Evolutionary conservation across 2,113 vertebrate species (phyloP).

Genomic region (Vulpes lagopus): DNA sequence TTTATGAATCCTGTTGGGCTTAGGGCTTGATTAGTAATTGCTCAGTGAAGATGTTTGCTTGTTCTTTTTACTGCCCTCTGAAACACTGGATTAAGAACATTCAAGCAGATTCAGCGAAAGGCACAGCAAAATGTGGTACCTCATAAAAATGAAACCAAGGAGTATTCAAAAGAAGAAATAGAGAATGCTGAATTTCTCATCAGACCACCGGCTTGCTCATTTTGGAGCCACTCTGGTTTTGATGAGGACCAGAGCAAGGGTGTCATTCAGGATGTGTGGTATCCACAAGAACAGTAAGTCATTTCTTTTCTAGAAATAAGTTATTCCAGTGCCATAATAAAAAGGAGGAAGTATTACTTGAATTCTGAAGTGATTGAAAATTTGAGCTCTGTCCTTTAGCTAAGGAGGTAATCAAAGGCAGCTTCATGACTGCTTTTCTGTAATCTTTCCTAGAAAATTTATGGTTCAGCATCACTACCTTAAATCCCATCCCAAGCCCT

Average conservation of each 20-base stretch:
- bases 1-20: neutral
- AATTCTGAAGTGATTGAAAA: conserved; percentile 41
- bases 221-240: neutral
- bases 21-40: neutral
- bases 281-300: neutral
- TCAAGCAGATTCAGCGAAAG: neutral
- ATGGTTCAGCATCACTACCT: neutral
- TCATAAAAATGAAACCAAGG: conserved; percentile 62
- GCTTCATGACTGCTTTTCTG: neutral
- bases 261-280: neutral
- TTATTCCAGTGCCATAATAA: neutral
- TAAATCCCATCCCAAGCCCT: neutral
- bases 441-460: neutral
- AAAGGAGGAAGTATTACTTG: conserved; percentile 8
- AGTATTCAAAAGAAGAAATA: neutral
- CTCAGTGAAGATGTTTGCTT: neutral
- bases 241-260: neutral
- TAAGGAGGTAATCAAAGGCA: neutral
- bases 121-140: neutral
- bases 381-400: neutral
- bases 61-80: neutral
- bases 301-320: neutral
- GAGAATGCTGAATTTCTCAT: neutral
- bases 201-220: neutral
- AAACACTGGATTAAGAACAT: conserved; percentile 37